Evolutionary conservation across 2,888 invertebrate species (phyloP), one percentile per base, ranked within the genome.

Genomic region (Zootermopsis nevadensis): DNA sequence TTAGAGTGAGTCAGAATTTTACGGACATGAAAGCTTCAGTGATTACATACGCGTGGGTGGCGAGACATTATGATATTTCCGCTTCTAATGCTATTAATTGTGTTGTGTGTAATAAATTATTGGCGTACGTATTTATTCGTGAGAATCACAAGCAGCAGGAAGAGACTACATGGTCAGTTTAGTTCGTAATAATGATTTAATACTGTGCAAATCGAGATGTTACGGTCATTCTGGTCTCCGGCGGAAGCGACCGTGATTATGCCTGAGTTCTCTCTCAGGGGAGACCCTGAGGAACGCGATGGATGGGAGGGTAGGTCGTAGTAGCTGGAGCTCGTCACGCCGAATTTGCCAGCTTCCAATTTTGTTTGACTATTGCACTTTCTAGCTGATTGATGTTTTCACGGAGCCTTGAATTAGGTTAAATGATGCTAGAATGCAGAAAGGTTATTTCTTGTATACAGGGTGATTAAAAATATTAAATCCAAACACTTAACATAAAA

Each of bases 141-240:
- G n/a, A n/a, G n/a, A n/a, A n/a, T n/a, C n/a, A n/a, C n/a, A n/a
- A 19, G 48, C 48, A 48, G 19, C 19, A 0, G 19, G 15, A 27
- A 30, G 66, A 27, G 7, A 8, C 27, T 1, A 33, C 15, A 33
- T 69, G 69, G 69, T 69, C 69, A 69, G 30, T 69, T 69, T 33
- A 69, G 30, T 69, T 7, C 33, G 33, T 69, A 33, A 33, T 69
- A 22, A 7, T 69, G 69, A 69, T 69, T 69, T 69, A 69, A 33
- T 69, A 22, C 69, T 30, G 22, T 69, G 69, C 69, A 69, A 69
- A 69, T 69, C 31, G 33, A 33, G 33, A 69, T 69, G 69, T 69
- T 69, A 8, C 69, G 69, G 69, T 0, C 69, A 69, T 69, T 69
- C 69, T 30, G 69, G 30, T 12, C 30, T 69, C 30, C 24, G 33